A percentile compares a stretch with the other conserved stretches of the same genome.
These are phyloP conservation scores for Aphidoletes aphidimyza DNA, from an alignment of 2,888 invertebrate species.

Conservation along the genomic window DNA sequence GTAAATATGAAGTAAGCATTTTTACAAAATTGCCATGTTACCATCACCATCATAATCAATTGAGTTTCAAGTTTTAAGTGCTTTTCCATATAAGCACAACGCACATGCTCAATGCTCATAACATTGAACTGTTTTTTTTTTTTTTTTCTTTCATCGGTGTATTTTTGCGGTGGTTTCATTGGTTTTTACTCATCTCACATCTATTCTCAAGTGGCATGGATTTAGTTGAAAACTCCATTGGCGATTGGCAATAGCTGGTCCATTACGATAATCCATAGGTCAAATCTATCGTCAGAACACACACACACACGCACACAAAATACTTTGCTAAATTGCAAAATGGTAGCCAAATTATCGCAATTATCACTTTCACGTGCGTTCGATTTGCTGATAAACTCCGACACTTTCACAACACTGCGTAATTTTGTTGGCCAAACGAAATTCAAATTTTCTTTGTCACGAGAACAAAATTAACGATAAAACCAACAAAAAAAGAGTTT, in stretches of 20 bases:
- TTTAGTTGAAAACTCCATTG: too few species aligned
- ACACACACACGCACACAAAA: too few species aligned
- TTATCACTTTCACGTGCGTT: conserved; percentile 5
- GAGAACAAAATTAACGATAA: not conserved
- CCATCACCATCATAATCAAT: conserved; percentile 6
- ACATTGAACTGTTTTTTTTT: not conserved
- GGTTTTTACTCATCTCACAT: too few species aligned
- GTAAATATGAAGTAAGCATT: not conserved
- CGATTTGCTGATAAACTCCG: not conserved
- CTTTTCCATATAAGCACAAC: not conserved
- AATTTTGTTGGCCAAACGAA: not conserved
- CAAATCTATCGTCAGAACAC: too few species aligned
- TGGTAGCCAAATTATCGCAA: not conserved
- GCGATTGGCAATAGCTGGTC: too few species aligned
- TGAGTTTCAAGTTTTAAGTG: not conserved
- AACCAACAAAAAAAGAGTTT: not conserved
- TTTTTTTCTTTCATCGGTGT: not conserved
- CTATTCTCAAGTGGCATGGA: too few species aligned
- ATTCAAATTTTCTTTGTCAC: not conserved
- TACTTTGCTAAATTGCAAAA: too few species aligned
- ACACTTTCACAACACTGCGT: not conserved
- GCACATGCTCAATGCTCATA: conserved; percentile 46
- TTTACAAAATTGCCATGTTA: not conserved
- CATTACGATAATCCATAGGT: too few species aligned
- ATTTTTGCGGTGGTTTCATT: too few species aligned